phyloP scores from a whole-genome alignment of 2,797 vertebrate genomes.

The Scarus forsteni region DNA sequence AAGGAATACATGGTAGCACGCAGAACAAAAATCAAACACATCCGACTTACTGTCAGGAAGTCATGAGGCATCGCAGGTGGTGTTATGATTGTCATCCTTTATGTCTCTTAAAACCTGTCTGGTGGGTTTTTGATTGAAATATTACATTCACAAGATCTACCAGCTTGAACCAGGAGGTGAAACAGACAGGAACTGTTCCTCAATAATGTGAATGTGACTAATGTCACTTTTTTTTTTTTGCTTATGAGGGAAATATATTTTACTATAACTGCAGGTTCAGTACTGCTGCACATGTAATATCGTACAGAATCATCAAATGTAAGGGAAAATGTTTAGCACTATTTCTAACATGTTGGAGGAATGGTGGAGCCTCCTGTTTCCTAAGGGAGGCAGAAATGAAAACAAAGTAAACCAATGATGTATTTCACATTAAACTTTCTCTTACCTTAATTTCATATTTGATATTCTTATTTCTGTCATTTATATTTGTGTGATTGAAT shows the following conservation, averaged over 20 bases:
- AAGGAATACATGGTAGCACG: too few species aligned
- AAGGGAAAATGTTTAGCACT: background rate
- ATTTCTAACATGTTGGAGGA: background rate
- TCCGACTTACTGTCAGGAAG: too few species aligned
- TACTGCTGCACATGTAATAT: background rate
- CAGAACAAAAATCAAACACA: too few species aligned
- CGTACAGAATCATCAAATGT: too few species aligned
- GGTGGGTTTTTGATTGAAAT: too few species aligned
- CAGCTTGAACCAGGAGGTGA: background rate
- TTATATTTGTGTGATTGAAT: too few species aligned
- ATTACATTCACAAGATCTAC: background rate
- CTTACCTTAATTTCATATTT: too few species aligned
- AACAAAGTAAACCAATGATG: background rate
- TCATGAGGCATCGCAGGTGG: too few species aligned
- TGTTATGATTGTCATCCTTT: too few species aligned
- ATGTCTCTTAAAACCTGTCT: too few species aligned
- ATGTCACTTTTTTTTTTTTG: background rate
- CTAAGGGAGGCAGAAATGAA: background rate
- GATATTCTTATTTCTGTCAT: too few species aligned
- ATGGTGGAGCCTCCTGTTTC: background rate
- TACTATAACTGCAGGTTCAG: background rate
- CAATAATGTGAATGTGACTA: background rate
- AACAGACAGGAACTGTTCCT: background rate
- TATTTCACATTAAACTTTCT: too few species aligned
- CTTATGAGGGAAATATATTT: background rate